phyloP scores from a whole-genome alignment of 2,888 invertebrate genomes.

The Idaea aversata region DNA sequence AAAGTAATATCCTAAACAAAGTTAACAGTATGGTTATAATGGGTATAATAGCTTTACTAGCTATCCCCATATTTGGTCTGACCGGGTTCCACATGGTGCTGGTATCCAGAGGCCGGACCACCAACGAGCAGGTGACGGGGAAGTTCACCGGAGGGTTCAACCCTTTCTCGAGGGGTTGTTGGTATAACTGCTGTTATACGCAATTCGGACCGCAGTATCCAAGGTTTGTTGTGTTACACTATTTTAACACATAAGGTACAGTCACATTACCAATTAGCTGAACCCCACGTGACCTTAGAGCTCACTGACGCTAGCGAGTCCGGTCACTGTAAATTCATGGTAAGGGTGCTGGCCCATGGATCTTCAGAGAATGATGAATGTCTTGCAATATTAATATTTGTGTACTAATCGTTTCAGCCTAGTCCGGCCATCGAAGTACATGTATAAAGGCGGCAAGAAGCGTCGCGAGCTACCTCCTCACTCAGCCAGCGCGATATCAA shows the following conservation, averaged over 20 bases:
- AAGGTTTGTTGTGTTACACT: slow-evolving; percentile 81
- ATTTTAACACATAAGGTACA: no score
- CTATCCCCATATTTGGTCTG: slow-evolving; percentile 98
- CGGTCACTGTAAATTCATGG: no score
- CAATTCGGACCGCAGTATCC: slow-evolving; percentile 99
- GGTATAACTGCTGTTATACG: slow-evolving; percentile 96
- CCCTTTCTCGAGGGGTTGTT: slow-evolving; percentile 98
- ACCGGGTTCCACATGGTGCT: slow-evolving; percentile 99
- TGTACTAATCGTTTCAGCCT: slow-evolving; percentile 46
- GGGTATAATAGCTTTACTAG: slow-evolving; percentile 93
- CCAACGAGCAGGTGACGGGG: slow-evolving; percentile 99
- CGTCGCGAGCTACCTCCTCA: slow-evolving; percentile 61
- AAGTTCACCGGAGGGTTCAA: slow-evolving; percentile 99
- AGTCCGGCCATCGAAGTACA: slow-evolving; percentile 71
- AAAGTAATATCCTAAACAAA: slow-evolving; percentile 37
- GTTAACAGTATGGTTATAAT: slow-evolving; percentile 90
- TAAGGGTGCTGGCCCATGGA: no score
- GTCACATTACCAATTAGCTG: not conserved
- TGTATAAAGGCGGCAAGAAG: slow-evolving; percentile 75
- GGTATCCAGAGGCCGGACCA: slow-evolving; percentile 97
- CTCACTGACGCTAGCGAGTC: no score
- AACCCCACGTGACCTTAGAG: no score
- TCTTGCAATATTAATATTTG: no score
- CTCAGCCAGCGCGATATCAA: slow-evolving; percentile 73
- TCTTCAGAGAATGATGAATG: no score